These are phyloP conservation scores for Odontophorus gujanensis DNA, from an alignment of 2,113 vertebrate species.

Conservation along the genomic window DNA sequence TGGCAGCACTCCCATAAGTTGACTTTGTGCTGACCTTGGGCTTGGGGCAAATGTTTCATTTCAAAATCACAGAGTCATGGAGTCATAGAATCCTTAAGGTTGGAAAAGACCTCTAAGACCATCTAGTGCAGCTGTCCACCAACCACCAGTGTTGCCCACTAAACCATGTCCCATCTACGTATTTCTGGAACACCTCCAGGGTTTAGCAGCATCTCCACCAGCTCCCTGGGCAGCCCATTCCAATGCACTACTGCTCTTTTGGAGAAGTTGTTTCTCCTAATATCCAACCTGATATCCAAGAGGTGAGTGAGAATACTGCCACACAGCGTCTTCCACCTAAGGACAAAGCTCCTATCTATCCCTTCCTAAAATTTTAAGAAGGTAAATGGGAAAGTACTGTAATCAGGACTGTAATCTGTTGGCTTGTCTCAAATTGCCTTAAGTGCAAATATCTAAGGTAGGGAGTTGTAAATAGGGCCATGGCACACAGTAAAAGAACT, in stretches of 20 bases:
- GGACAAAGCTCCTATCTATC: neutral
- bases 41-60: neutral
- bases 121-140: no score
- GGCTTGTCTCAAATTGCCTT: neutral
- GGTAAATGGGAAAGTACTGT: constrained; percentile 55
- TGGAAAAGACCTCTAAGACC: no score
- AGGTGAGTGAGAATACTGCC: neutral
- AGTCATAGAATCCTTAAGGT: no score
- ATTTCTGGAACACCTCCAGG: no score
- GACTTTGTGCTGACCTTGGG: neutral
- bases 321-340: neutral
- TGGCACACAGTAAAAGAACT: neutral
- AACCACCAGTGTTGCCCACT: no score
- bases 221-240: no score
- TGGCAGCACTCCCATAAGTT: neutral
- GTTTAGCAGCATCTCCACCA: no score
- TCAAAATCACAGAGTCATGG: neutral
- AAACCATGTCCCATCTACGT: no score
- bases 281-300: neutral
- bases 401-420: neutral
- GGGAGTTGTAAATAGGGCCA: constrained; percentile 37
- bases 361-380: constrained; percentile 34
- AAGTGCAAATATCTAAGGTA: constrained; percentile 25
- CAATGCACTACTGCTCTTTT: no score
- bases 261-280: no score